phyloP scores from a whole-genome alignment of 30 jellyfish, hydroid and myxozoan species.

The Catostylus mosaicus region DNA sequence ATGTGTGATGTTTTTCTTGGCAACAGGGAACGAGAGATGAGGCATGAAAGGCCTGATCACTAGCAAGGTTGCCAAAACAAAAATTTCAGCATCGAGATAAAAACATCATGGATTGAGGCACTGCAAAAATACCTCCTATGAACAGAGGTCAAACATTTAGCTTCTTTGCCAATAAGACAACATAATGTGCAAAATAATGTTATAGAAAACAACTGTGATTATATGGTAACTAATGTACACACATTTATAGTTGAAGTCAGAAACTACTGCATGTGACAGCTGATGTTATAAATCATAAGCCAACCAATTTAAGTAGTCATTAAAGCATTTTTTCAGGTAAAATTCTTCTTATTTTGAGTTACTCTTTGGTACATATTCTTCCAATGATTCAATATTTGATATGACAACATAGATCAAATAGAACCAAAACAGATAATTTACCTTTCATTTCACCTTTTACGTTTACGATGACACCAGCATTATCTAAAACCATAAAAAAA shows the following conservation, averaged over 20 bases:
- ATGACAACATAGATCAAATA: background rate
- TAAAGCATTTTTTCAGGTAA: too few species aligned
- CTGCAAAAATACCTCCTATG: too few species aligned
- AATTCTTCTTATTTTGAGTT: too few species aligned
- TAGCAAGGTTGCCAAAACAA: conserved; percentile 65
- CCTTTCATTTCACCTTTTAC: conserved; percentile 99
- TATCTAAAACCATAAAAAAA: conserved; percentile 51
- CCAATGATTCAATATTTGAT: too few species aligned
- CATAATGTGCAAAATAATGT: too few species aligned
- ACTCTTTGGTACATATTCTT: too few species aligned
- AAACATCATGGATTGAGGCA: too few species aligned
- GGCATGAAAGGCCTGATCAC: conserved; percentile 54
- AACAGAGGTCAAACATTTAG: too few species aligned
- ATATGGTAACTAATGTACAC: background rate
- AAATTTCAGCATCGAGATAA: background rate
- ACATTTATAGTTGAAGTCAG: background rate
- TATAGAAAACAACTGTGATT: too few species aligned
- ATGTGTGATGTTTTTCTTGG: conserved; percentile 20
- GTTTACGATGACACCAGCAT: conserved; percentile 98
- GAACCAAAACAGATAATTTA: conserved; percentile 32
- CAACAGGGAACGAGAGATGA: conserved; percentile 81
- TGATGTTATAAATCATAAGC: background rate
- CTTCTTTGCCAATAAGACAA: too few species aligned
- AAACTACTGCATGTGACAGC: background rate
- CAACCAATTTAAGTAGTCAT: too few species aligned